These are phyloP conservation scores for Sebastes umbrosus DNA, from an alignment of 2,797 vertebrate species.

Conservation along the genomic window DNA sequence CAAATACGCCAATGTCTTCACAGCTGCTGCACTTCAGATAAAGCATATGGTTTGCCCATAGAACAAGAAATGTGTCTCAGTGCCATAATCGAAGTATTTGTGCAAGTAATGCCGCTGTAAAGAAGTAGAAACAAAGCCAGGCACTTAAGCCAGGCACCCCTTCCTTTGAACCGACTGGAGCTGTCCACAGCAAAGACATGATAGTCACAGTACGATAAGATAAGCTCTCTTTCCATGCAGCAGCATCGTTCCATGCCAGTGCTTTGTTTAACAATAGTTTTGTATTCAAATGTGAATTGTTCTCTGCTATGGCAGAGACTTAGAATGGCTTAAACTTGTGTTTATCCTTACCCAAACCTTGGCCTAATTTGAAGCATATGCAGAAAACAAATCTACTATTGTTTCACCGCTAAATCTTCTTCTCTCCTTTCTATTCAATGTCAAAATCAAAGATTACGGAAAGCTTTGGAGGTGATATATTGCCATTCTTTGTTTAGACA, in stretches of 20 bases:
- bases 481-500: conserved; percentile 73
- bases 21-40: conserved; percentile 77
- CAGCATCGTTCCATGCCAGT: conserved; percentile 59
- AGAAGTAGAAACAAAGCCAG: conserved; percentile 68
- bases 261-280: conserved; percentile 71
- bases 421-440: conserved; percentile 68
- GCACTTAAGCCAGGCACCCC: conserved; percentile 64
- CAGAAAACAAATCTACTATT: conserved; percentile 80
- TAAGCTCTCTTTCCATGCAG: conserved; percentile 72
- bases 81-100: conserved; percentile 73
- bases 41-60: conserved; percentile 60
- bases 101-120: conserved; percentile 66
- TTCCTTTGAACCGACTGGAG: conserved; percentile 61
- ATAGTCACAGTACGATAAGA: conserved; percentile 70
- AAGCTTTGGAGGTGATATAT: conserved; percentile 78
- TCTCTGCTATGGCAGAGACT: conserved; percentile 61
- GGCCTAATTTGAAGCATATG: conserved; percentile 78
- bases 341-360: conserved; percentile 79
- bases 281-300: conserved; percentile 73
- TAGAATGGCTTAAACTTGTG: conserved; percentile 75
- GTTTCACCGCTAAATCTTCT: conserved; percentile 73
- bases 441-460: conserved; percentile 81
- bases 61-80: conserved; percentile 52
- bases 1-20: conserved; percentile 66
- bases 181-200: conserved; percentile 63